phyloP scores from a whole-genome alignment of 2,888 invertebrate genomes.

The Bhutanitis thaidina region DNA sequence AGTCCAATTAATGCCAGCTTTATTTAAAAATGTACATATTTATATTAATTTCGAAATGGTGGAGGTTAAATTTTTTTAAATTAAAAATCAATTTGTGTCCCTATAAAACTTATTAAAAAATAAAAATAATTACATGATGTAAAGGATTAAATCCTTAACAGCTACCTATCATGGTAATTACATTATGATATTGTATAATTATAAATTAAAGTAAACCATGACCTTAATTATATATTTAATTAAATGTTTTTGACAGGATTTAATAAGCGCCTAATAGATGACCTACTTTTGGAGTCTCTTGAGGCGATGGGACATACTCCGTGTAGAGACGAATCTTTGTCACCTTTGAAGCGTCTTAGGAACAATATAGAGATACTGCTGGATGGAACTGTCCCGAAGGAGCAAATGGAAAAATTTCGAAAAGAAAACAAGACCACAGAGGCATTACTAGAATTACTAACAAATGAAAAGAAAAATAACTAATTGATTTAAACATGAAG shows the following conservation, averaged over 20 bases:
- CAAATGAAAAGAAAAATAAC: constrained; percentile 59
- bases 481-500: not conserved
- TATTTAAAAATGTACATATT: not conserved
- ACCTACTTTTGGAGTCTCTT: constrained; percentile 88
- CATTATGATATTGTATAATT: no score
- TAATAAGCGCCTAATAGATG: constrained; percentile 87
- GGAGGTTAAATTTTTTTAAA: constrained; percentile 24
- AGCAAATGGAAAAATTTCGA: constrained; percentile 87
- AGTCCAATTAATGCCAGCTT: not conserved
- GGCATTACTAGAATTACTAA: constrained; percentile 87
- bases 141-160: no score
- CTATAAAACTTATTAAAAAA: no score
- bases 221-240: not conserved
- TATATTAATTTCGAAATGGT: constrained; percentile 22
- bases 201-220: not conserved
- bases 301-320: constrained; percentile 86
- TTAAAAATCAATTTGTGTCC: no score
- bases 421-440: constrained; percentile 87
- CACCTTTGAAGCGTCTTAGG: constrained; percentile 83
- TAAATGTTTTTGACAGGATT: constrained; percentile 58
- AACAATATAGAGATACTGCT: constrained; percentile 88
- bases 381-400: constrained; percentile 89
- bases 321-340: constrained; percentile 77
- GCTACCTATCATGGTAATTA: no score
- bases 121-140: no score